Evolutionary conservation across 1,140 invertebrate species (phyloP), one percentile per base, ranked within the genome.

Genomic region (Drosophila littoralis): DNA sequence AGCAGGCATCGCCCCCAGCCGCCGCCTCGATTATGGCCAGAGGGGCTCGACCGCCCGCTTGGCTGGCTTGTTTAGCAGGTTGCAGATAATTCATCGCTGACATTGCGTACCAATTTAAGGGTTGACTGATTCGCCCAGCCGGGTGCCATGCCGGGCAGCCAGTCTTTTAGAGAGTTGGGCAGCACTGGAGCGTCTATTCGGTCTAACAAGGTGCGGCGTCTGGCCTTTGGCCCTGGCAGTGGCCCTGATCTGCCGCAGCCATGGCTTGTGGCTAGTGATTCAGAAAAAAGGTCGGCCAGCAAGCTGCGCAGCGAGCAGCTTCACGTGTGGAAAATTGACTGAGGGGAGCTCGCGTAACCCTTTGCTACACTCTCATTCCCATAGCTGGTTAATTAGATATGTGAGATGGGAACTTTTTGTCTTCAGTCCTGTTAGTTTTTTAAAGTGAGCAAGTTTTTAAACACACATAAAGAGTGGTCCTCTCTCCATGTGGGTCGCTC

Each of bases 31-130:
- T 12, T 9, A 46, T 15, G 13, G 13, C 38, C 17, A 48, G 33
- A 38, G 48, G 48, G 15, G 70, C 33, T 58, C 15, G 48, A 35
- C 43, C 68, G 51, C 22, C 36, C 55, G 57, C 55, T 57, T 69
- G 68, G 57, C 55, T 69, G 45, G 76, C 65, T 83, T 89, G 84
- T 83, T 89, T 89, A 89, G 84, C 84, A 88, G 84, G 84, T 88
- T 88, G 84, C 77, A 89, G 84, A 89, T 89, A 89, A 89, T 89
- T 89, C 84, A 89, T 90, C 85, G 84, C 85, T 89, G 85, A 89
- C 85, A 84, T 90, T 89, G 84, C 85, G 84, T 90, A 89, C 81
- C 84, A 89, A 89, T 89, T 89, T 89, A 89, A 89, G 84, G 84
- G 84, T 89, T 89, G 84, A 89, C 89, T 89, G 84, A 89, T 89